Evolutionary conservation across 2,888 invertebrate species (phyloP).

Genomic region (Cybosia mesomella): DNA sequence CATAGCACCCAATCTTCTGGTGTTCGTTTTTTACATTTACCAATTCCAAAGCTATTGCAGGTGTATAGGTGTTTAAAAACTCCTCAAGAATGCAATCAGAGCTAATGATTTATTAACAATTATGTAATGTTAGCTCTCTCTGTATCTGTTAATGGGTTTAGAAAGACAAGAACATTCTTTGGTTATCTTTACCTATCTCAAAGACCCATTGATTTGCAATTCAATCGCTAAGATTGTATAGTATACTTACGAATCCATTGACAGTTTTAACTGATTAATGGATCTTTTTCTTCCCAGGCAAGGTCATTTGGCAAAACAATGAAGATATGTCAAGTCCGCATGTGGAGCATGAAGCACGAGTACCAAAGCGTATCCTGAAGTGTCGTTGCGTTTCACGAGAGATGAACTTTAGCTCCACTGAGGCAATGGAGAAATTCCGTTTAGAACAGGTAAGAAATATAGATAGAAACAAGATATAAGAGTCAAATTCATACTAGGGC

Average conservation of each 20-base stretch:
- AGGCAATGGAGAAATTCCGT: constrained; percentile 98
- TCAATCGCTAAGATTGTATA: too few relatives aligned
- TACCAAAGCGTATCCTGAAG: constrained; percentile 98
- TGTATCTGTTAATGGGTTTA: not conserved
- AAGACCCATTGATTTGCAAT: too few relatives aligned
- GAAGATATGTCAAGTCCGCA: constrained; percentile 97
- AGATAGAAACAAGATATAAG: too few relatives aligned
- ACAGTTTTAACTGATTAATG: not conserved
- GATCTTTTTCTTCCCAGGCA: constrained; percentile 87
- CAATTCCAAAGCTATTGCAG: not conserved
- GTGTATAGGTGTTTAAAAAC: not conserved
- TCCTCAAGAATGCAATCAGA: too few relatives aligned
- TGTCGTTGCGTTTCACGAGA: constrained; percentile 96
- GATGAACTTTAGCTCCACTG: constrained; percentile 96
- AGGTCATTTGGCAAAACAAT: constrained; percentile 98
- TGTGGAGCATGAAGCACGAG: constrained; percentile 97
- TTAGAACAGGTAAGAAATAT: constrained; percentile 90
- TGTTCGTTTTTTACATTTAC: too few relatives aligned
- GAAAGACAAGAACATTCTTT: too few relatives aligned
- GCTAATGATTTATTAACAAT: too few relatives aligned
- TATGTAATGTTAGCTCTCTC: too few relatives aligned
- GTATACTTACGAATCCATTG: not conserved
- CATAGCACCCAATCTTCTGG: too few relatives aligned
- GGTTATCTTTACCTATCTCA: too few relatives aligned
- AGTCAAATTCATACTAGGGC: too few relatives aligned